Evolutionary conservation across 2,888 invertebrate species (phyloP).

Genomic region (Margaritifera margaritifera): DNA sequence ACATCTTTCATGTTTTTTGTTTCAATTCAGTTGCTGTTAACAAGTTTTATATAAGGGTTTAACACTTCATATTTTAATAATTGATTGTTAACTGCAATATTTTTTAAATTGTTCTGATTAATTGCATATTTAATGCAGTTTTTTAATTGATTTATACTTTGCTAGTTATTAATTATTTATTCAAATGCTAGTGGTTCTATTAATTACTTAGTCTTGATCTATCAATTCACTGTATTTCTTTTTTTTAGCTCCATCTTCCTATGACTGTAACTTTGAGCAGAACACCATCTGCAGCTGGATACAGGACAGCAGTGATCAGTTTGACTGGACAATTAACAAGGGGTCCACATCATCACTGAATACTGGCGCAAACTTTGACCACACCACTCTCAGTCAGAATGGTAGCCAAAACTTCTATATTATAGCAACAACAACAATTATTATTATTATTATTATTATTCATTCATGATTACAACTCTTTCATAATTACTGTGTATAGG

Average conservation of each 20-base stretch:
- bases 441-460: neutral
- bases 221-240: neutral
- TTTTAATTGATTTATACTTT: neutral
- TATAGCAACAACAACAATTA: neutral
- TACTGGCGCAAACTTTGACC: constrained; percentile 59
- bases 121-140: neutral
- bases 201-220: neutral
- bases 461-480: too few species aligned
- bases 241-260: constrained; percentile 44
- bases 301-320: constrained; percentile 48
- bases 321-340: constrained; percentile 53
- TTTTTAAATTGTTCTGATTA: too few species aligned
- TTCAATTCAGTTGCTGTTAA: too few species aligned
- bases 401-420: constrained; percentile 30
- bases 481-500: too few species aligned
- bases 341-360: constrained; percentile 44
- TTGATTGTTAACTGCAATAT: too few species aligned
- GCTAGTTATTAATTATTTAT: neutral
- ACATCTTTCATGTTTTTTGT: too few species aligned
- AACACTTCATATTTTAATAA: too few species aligned
- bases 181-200: neutral
- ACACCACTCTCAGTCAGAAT: constrained; percentile 43
- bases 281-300: constrained; percentile 51
- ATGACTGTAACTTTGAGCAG: constrained; percentile 59
- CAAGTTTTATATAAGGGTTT: too few species aligned